Evolutionary conservation across 2,797 vertebrate genomes (phyloP), one percentile per base, ranked within the genome.

Genomic region (Acanthurus tractus): DNA sequence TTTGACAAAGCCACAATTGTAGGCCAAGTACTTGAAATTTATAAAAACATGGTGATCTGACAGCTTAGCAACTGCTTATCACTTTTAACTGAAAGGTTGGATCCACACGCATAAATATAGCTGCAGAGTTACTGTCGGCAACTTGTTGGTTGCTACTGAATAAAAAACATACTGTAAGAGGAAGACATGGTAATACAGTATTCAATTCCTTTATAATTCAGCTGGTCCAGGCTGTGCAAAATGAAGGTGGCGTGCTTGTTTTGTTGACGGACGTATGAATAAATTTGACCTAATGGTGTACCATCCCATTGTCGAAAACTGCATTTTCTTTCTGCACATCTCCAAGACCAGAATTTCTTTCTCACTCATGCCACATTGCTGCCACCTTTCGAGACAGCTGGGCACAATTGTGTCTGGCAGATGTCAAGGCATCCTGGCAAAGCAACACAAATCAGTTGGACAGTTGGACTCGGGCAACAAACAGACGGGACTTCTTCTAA

Each of bases 351-450:
- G 66, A 76, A 63, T 82, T 79, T 75, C 74, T 87, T 79, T 80
- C 82, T 88, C 29, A 88, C 85, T 86, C 87, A 83, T 81, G 73
- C 68, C 70, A 82, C 85, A 85, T 84, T 81, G 81, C 86, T 86
- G 81, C 89, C 84, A 86, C 88, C 82, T 89, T 87, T 77, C 15
- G 57, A 89, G 89, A 87, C 84, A 87, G 88, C 85, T 88, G 88
- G 87, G 67, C 70, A 20, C 90, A 86, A 88, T 93, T 87, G 91
- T 90, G 85, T 87, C 85, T 91, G 90, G 88, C 91, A 94, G 91
- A 90, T 93, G 92, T 93, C 90, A 91, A 91, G 82, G 84, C 89
- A 90, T 90, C 68, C 83, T 92, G 91, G 91, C 88, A 90, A 70
- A 59, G 76, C 84, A 79, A 82, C 81, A 87, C 57, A 87, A 91